These are phyloP conservation scores for Coreoperca whiteheadi DNA, from an alignment of 2,113 vertebrate species.

Conservation along the genomic window DNA sequence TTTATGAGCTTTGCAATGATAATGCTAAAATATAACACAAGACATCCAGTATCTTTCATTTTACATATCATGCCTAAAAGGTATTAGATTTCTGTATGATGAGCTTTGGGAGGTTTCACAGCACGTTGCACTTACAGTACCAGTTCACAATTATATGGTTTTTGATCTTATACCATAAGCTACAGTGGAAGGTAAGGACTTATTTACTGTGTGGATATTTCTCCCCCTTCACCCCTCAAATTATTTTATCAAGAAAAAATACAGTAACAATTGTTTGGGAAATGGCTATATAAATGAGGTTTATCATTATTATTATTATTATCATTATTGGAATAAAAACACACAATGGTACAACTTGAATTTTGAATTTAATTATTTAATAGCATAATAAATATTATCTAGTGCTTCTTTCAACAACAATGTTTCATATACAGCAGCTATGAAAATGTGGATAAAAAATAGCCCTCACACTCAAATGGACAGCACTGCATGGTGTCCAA, in stretches of 20 bases:
- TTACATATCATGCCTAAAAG: constrained; percentile 5
- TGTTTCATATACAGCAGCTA: constrained; percentile 28
- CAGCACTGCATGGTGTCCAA: constrained; percentile 48
- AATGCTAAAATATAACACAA: constrained; percentile 12
- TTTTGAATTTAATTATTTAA: constrained; percentile 28
- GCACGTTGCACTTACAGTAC: not conserved
- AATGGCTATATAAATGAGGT: not conserved
- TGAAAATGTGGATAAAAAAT: constrained; percentile 23
- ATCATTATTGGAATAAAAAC: not conserved
- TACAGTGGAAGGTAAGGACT: constrained; percentile 10
- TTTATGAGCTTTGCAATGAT: not conserved
- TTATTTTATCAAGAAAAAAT: not conserved
- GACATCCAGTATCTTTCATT: not conserved
- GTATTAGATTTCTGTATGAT: not conserved
- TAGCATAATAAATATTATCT: not conserved
- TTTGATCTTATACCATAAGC: not conserved
- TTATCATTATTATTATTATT: not conserved
- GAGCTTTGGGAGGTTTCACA: not conserved
- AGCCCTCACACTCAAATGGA: constrained; percentile 5
- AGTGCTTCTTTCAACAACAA: constrained; percentile 18
- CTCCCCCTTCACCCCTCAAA: not conserved
- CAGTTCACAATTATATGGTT: not conserved
- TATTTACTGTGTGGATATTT: not conserved
- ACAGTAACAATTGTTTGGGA: not conserved
- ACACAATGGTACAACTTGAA: constrained; percentile 34